These are phyloP conservation scores for Parnassius orleans DNA, from an alignment of 2,888 invertebrate genomes.

Conservation along the genomic window DNA sequence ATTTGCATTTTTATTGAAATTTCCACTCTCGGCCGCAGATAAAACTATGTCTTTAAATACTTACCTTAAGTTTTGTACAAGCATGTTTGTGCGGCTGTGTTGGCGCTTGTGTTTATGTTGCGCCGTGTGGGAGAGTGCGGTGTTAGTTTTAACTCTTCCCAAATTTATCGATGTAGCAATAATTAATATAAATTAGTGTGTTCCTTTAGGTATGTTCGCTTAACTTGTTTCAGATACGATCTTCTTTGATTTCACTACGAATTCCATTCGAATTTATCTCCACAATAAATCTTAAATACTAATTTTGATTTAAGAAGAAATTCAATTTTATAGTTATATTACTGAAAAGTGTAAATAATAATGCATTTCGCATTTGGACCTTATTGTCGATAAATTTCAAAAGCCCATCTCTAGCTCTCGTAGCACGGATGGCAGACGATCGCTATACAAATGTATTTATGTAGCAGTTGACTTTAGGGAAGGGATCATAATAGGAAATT, in stretches of 20 bases:
- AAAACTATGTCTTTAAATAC: conserved; percentile 73
- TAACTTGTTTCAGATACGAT: conserved; percentile 2
- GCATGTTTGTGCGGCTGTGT: conserved; percentile 26
- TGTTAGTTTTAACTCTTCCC: conserved; percentile 27
- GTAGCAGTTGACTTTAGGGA: conserved; percentile 69
- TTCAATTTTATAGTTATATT: background rate
- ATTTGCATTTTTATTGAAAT: conserved; percentile 80
- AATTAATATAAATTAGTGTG: conserved; percentile 23
- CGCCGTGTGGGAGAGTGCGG: conserved; percentile 39
- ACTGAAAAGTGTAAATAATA: background rate
- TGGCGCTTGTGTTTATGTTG: conserved; percentile 32
- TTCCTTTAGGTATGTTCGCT: conserved; percentile 5
- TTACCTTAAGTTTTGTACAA: conserved; percentile 67
- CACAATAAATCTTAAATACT: background rate
- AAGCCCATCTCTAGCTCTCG: conserved; percentile 29
- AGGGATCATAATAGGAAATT: conserved; percentile 78
- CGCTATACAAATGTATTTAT: conserved; percentile 64
- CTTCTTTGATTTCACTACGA: conserved; percentile 6
- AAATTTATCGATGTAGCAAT: conserved; percentile 27
- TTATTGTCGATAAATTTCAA: conserved; percentile 27
- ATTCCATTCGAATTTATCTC: background rate
- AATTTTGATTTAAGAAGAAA: conserved; percentile 1
- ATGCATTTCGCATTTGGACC: conserved; percentile 2
- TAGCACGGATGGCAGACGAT: conserved; percentile 56
- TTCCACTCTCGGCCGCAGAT: conserved; percentile 72